Percentiles rank a stretch among this genome's conserved stretches.
Conservation (phyloP, 2,797 vertebrate species). For the Eptatretus atami region DNA sequence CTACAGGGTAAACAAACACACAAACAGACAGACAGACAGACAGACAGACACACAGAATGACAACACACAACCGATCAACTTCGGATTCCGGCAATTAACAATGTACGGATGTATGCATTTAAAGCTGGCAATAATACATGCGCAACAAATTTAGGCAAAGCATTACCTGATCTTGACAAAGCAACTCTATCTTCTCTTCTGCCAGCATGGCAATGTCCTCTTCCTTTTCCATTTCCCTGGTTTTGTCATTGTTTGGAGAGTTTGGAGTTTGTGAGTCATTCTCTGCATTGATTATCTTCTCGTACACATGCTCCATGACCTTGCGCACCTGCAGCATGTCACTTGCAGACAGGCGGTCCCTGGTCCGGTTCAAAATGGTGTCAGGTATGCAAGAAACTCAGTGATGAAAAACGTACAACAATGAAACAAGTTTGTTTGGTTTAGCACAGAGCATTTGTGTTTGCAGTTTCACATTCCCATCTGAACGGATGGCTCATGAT, state of each 20-base stretch:
- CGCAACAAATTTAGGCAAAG: neutral
- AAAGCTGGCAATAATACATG: neutral
- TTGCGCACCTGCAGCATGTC: conserved; percentile 98
- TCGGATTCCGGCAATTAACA: no score
- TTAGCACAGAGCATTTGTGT: no score
- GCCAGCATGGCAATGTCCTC: conserved; percentile 78
- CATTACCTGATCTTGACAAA: conserved; percentile 87
- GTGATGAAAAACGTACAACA: neutral
- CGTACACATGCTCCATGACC: conserved; percentile 94
- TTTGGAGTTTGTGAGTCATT: conserved; percentile 94
- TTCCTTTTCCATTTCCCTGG: conserved; percentile 79
- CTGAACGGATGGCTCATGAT: no score
- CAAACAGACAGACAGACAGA: no score
- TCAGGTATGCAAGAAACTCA: no score
- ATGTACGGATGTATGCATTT: no score
- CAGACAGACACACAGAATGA: no score
- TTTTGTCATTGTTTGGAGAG: conserved; percentile 84
- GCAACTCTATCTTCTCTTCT: conserved; percentile 87
- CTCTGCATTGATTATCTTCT: conserved; percentile 95
- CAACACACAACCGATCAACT: no score
- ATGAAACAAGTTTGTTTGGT: no score
- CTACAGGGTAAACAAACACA: no score
- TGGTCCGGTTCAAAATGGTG: conserved; percentile 11
- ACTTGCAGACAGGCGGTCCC: conserved; percentile 77
- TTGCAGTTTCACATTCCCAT: no score